These are phyloP conservation scores for Tokudaia tokunoshimensis DNA, from an alignment of 2,797 vertebrate genomes.

Conservation along the genomic window DNA sequence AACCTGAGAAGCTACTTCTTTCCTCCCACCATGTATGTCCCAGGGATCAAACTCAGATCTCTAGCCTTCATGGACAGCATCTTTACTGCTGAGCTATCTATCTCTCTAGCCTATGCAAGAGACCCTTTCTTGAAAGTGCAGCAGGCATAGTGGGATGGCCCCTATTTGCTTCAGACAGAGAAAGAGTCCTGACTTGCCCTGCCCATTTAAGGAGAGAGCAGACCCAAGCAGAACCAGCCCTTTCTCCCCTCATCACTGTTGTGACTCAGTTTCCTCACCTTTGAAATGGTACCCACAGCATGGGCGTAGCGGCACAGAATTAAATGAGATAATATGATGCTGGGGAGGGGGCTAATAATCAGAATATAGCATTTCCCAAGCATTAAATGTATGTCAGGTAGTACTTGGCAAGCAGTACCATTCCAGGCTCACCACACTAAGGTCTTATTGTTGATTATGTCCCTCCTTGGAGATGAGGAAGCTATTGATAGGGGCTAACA, in stretches of 20 bases:
- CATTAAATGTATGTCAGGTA: neutral
- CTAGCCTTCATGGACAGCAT: neutral
- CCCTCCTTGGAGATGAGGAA: neutral
- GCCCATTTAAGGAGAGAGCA: neutral
- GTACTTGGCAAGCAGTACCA: neutral
- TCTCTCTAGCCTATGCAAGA: too few relatives aligned
- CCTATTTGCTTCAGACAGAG: neutral
- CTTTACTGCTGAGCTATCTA: neutral
- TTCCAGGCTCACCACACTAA: neutral
- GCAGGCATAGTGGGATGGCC: accelerated
- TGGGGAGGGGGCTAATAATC: too few relatives aligned
- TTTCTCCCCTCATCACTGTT: neutral
- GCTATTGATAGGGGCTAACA: neutral
- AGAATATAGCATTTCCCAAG: neutral
- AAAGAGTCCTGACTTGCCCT: neutral
- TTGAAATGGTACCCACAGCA: neutral
- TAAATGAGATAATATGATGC: neutral
- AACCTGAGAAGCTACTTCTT: neutral
- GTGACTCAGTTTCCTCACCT: neutral
- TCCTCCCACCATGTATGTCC: neutral
- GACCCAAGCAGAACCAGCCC: neutral
- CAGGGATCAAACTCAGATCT: neutral
- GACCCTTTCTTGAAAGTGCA: neutral
- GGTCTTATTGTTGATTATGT: neutral
- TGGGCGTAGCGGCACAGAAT: neutral